These are phyloP conservation scores for Pangasius mekongensis DNA, from an alignment of 2,797 vertebrate species.

Conservation along the genomic window DNA sequence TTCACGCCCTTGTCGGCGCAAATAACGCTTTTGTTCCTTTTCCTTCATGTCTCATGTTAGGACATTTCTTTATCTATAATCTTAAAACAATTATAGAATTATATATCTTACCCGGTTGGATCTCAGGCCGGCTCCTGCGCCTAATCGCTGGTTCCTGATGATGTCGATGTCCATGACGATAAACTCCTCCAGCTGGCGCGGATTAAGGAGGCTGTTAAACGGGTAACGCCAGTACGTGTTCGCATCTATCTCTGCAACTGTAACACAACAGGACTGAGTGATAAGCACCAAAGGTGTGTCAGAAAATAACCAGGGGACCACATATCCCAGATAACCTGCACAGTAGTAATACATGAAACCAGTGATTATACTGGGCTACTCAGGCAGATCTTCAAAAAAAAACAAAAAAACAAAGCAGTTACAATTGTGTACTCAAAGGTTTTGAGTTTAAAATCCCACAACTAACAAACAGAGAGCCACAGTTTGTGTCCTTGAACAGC, in stretches of 20 bases:
- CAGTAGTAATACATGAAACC: neutral
- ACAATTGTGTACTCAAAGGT: neutral
- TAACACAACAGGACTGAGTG: neutral
- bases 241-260: conserved; percentile 93
- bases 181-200: conserved; percentile 93
- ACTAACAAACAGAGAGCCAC: neutral
- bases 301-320: neutral
- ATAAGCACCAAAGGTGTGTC: neutral
- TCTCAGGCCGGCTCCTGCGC: conserved; percentile 85
- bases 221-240: conserved; percentile 92
- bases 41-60: neutral
- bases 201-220: conserved; percentile 89
- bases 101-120: conserved; percentile 84
- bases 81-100: neutral
- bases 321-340: neutral
- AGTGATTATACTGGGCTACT: neutral
- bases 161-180: conserved; percentile 90
- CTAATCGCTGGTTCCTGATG: conserved; percentile 81
- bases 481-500: neutral
- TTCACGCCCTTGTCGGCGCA: neutral
- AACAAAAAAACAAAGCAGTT: neutral
- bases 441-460: neutral
- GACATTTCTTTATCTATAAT: no score
- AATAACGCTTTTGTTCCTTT: neutral
- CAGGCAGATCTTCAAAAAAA: neutral